These are phyloP conservation scores for Stenodera caucasica DNA, from an alignment of 2,888 invertebrate genomes.

Conservation along the genomic window DNA sequence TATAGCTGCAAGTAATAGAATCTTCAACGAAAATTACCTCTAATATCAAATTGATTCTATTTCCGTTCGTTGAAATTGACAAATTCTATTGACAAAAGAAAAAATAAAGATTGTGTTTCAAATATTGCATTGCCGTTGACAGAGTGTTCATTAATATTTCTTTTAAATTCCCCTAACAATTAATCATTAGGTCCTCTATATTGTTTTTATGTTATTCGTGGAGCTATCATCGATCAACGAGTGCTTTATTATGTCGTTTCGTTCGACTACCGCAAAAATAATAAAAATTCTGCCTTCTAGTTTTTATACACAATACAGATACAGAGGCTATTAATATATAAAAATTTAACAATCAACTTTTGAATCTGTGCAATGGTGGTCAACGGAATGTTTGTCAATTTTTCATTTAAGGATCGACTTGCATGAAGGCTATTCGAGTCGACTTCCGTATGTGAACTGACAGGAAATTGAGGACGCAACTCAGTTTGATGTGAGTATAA, in stretches of 20 bases:
- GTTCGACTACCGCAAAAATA: not conserved
- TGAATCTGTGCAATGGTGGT: not conserved
- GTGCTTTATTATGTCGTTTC: conserved; percentile 7
- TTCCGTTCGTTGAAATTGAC: too few relatives aligned
- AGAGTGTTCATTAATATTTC: conserved; percentile 9
- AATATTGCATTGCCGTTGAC: conserved; percentile 1
- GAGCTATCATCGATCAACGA: conserved; percentile 7
- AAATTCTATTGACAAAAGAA: too few relatives aligned
- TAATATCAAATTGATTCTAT: not conserved
- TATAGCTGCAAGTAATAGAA: not conserved
- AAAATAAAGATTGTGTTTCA: not conserved
- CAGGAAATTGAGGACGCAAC: not conserved
- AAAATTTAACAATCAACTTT: not conserved
- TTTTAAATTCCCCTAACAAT: conserved; percentile 5
- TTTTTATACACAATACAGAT: not conserved
- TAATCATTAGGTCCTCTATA: conserved; percentile 2
- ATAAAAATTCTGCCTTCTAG: not conserved
- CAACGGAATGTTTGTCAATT: not conserved
- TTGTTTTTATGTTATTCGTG: conserved; percentile 10
- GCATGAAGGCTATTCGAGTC: too few relatives aligned
- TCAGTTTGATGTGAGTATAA: not conserved
- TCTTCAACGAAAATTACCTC: not conserved
- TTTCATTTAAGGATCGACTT: not conserved
- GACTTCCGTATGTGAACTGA: too few relatives aligned
- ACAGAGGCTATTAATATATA: not conserved